These are phyloP conservation scores for Crambe crambe DNA, from an alignment of 37 sponge, comb jelly and placozoan species.

Conservation along the genomic window DNA sequence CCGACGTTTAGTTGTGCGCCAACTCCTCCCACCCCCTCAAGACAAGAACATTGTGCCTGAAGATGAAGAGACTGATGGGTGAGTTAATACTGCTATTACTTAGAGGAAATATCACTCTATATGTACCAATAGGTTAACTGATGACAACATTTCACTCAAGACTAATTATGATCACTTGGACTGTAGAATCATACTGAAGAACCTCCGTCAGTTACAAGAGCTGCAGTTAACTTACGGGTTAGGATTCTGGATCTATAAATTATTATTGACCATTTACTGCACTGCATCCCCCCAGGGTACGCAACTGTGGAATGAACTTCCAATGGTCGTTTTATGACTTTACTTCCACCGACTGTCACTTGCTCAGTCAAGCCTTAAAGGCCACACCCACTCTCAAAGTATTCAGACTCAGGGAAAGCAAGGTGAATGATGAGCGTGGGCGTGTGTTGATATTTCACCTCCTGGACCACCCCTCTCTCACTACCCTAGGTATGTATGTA, in stretches of 20 bases:
- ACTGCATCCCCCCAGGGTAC: slow-evolving; percentile 53
- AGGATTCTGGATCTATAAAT: not conserved
- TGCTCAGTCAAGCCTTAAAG: slow-evolving; percentile 70
- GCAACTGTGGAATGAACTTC: slow-evolving; percentile 96
- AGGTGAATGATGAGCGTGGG: slow-evolving; percentile 77
- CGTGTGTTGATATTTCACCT: slow-evolving; percentile 80
- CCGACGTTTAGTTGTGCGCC: slow-evolving; percentile 58
- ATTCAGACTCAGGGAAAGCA: slow-evolving; percentile 60
- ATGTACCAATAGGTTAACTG: slow-evolving; percentile 30
- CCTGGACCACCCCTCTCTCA: slow-evolving; percentile 86
- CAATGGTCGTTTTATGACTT: slow-evolving; percentile 93
- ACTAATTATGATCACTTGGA: slow-evolving; percentile 77
- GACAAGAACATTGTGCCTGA: slow-evolving; percentile 24
- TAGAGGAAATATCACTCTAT: not conserved
- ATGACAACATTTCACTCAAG: slow-evolving; percentile 34
- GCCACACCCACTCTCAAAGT: slow-evolving; percentile 46
- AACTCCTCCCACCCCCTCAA: slow-evolving; percentile 76
- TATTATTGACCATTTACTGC: not conserved
- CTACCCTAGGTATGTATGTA: slow-evolving; percentile 71
- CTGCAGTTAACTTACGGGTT: slow-evolving; percentile 83
- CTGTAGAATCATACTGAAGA: slow-evolving; percentile 46
- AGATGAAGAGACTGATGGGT: slow-evolving; percentile 73
- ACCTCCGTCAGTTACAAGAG: slow-evolving; percentile 67
- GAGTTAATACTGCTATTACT: not conserved
- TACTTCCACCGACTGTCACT: slow-evolving; percentile 76